These are phyloP conservation scores for Xenopus petersii DNA, from an alignment of 2,797 vertebrate species.

Conservation along the genomic window DNA sequence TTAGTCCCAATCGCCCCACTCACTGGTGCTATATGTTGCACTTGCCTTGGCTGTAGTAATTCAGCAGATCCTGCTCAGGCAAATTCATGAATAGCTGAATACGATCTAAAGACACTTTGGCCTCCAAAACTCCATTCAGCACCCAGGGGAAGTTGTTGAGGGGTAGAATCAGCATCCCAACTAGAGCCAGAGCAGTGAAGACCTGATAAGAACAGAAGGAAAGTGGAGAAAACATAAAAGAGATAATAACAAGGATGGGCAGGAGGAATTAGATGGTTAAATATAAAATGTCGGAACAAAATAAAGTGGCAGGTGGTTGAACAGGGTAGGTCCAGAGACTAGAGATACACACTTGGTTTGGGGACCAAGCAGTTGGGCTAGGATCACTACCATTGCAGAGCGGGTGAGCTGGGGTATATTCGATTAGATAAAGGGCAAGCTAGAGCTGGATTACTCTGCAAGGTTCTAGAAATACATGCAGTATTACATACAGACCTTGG, in stretches of 20 bases:
- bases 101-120: slow-evolving; percentile 90
- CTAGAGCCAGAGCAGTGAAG: slow-evolving; percentile 89
- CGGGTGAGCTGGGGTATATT: too few relatives aligned
- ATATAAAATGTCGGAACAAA: not conserved
- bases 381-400: too few relatives aligned
- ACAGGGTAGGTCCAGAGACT: not conserved
- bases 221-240: slow-evolving; percentile 1
- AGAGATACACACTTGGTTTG: too few relatives aligned
- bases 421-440: too few relatives aligned
- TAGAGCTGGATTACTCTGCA: too few relatives aligned
- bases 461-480: too few relatives aligned
- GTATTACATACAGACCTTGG: slow-evolving; percentile 71
- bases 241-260: not conserved
- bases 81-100: slow-evolving; percentile 86
- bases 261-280: not conserved
- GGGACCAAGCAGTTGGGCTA: too few relatives aligned
- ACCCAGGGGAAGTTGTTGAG: slow-evolving; percentile 95
- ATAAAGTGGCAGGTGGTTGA: not conserved
- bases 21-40: too few relatives aligned
- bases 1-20: too few relatives aligned
- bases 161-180: slow-evolving; percentile 88
- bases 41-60: slow-evolving; percentile 81
- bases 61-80: slow-evolving; percentile 74
- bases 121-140: slow-evolving; percentile 85
- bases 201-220: slow-evolving; percentile 66